A percentile compares a stretch with the other conserved stretches of the same genome.
Evolutionary conservation across 1,140 invertebrate genomes (phyloP).

Genomic region (Trinorchestia longiramus): DNA sequence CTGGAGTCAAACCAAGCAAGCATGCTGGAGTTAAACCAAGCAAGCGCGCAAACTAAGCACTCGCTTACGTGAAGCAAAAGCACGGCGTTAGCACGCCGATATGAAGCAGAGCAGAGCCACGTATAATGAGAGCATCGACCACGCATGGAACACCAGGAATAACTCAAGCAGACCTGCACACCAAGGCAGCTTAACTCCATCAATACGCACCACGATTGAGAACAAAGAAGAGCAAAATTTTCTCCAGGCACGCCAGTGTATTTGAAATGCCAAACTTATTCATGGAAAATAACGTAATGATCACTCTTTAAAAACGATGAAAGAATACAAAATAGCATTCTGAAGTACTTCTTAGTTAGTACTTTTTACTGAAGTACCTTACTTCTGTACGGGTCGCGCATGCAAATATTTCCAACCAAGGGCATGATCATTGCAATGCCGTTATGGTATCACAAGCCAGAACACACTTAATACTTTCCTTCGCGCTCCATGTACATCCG

Average conservation of each 20-base stretch:
- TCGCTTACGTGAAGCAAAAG: background rate
- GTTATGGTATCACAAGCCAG: no score
- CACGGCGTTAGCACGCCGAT: background rate
- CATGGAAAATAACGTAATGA: background rate
- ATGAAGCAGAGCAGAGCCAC: background rate
- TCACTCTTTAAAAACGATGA: no score
- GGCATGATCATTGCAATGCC: background rate
- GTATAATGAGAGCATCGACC: background rate
- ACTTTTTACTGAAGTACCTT: background rate
- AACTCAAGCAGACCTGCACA: background rate
- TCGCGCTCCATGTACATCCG: background rate
- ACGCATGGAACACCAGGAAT: background rate
- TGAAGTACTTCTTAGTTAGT: no score
- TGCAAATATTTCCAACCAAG: background rate
- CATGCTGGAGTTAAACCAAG: no score
- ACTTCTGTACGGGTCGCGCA: background rate
- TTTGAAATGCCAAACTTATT: background rate
- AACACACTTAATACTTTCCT: background rate
- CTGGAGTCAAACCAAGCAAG: no score
- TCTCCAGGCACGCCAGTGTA: background rate
- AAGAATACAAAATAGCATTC: background rate
- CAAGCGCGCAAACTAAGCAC: no score
- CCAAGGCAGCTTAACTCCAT: background rate
- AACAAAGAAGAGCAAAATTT: background rate
- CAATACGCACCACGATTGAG: background rate